Evolutionary conservation across 2,797 vertebrate species (phyloP).

Genomic region (Galaxias olidus): DNA sequence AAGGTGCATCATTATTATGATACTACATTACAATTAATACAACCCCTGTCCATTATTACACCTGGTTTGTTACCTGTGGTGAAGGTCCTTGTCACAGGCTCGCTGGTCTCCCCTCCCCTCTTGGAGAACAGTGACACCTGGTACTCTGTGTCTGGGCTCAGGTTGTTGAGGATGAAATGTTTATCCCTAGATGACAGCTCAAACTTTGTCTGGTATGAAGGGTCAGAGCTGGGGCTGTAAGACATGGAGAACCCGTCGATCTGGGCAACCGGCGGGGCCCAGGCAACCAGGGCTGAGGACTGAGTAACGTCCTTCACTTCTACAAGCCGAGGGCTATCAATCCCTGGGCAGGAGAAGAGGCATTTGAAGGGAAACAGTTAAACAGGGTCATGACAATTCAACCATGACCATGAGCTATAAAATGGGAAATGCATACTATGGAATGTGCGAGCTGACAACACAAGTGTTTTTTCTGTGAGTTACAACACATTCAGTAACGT

Average conservation of each 20-base stretch:
- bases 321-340: slow-evolving; percentile 84
- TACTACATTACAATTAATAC: background rate
- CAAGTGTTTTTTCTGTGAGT: background rate
- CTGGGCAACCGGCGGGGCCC: slow-evolving; percentile 84
- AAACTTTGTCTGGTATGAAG: slow-evolving; percentile 74
- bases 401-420: too few relatives aligned
- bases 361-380: too few relatives aligned
- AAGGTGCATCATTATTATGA: background rate
- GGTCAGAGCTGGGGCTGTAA: slow-evolving; percentile 76
- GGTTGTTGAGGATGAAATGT: slow-evolving; percentile 82
- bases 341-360: slow-evolving; percentile 64
- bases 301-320: slow-evolving; percentile 87
- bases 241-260: slow-evolving; percentile 79
- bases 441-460: background rate
- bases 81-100: slow-evolving; percentile 78
- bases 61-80: slow-evolving; percentile 79
- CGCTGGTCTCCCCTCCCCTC: slow-evolving; percentile 76
- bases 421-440: too few relatives aligned
- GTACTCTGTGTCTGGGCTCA: slow-evolving; percentile 89
- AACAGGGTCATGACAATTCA: too few relatives aligned
- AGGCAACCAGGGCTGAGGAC: slow-evolving; percentile 85
- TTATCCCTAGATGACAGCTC: slow-evolving; percentile 80
- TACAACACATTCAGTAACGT: slow-evolving; percentile 21
- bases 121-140: slow-evolving; percentile 81
- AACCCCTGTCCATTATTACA: too few relatives aligned